These are phyloP conservation scores for Mystacornis crossleyi DNA, from an alignment of 2,113 vertebrate species.

Conservation along the genomic window DNA sequence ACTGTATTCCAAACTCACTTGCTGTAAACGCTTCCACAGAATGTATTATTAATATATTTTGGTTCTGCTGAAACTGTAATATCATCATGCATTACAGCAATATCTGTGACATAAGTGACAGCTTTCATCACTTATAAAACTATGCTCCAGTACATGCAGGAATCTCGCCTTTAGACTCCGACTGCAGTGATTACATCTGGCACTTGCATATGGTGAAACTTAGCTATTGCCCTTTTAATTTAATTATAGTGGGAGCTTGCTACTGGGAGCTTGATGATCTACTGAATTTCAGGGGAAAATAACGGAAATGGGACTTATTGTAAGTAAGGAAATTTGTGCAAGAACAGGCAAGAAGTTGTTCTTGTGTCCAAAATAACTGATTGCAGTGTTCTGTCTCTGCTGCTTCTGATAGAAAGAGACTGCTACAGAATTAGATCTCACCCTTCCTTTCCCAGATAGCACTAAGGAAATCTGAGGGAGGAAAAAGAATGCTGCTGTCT, in stretches of 20 bases:
- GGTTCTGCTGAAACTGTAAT: slow-evolving; percentile 43
- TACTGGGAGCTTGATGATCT: slow-evolving; percentile 56
- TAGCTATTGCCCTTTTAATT: slow-evolving; percentile 72
- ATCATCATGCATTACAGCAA: slow-evolving; percentile 55
- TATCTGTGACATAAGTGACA: slow-evolving; percentile 71
- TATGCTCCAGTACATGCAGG: slow-evolving; percentile 40
- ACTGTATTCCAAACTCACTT: neutral
- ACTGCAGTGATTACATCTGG: slow-evolving; percentile 71
- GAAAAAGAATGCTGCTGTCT: neutral
- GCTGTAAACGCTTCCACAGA: slow-evolving; percentile 1
- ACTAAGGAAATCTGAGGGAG: neutral
- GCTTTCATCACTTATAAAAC: slow-evolving; percentile 68
- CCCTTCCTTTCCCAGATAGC: neutral
- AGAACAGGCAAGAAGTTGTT: slow-evolving; percentile 24
- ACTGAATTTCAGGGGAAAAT: slow-evolving; percentile 55
- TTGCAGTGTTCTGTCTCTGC: neutral
- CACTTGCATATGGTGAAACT: slow-evolving; percentile 74
- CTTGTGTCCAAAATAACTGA: slow-evolving; percentile 8
- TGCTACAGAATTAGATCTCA: neutral
- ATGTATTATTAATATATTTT: slow-evolving; percentile 40
- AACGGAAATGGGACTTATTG: slow-evolving; percentile 39
- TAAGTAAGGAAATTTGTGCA: slow-evolving; percentile 23
- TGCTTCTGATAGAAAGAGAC: neutral
- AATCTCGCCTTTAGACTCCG: slow-evolving; percentile 61
- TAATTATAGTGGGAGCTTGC: slow-evolving; percentile 60